phyloP scores from a whole-genome alignment of 2,113 vertebrate genomes.

The Ochotona princeps region DNA sequence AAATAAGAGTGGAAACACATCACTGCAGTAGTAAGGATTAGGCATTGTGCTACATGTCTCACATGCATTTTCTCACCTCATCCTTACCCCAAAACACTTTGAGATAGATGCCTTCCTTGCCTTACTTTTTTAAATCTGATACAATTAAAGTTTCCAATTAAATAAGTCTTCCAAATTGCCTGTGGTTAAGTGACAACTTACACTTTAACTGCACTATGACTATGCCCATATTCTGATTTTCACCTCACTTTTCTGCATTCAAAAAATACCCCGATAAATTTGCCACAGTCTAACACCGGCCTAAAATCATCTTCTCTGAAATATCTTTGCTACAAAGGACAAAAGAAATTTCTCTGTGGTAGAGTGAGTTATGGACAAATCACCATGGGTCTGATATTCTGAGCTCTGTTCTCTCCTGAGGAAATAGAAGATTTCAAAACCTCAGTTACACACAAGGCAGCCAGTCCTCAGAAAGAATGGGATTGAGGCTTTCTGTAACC shows the following conservation, averaged over 20 bases:
- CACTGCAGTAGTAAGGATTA: background rate
- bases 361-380: background rate
- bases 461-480: constrained; percentile 44
- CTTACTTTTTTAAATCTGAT: background rate
- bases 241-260: background rate
- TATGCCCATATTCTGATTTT: background rate
- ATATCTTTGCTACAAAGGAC: constrained; percentile 31
- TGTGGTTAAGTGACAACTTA: background rate
- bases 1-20: background rate
- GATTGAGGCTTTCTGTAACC: constrained; percentile 75
- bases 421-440: constrained; percentile 79
- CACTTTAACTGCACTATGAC: background rate
- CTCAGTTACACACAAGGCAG: constrained; percentile 66
- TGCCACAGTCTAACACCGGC: background rate
- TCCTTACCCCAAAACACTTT: background rate
- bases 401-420: constrained; percentile 69
- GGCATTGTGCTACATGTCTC: background rate
- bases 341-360: background rate
- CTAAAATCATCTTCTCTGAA: background rate
- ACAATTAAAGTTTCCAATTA: background rate
- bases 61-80: background rate
- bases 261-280: background rate
- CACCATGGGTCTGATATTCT: constrained; percentile 44
- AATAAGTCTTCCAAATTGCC: background rate
- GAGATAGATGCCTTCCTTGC: background rate